Evolutionary conservation across 1,140 invertebrate genomes (phyloP), one percentile per base, ranked within the genome.

Genomic region (Drosophila micromelanica): DNA sequence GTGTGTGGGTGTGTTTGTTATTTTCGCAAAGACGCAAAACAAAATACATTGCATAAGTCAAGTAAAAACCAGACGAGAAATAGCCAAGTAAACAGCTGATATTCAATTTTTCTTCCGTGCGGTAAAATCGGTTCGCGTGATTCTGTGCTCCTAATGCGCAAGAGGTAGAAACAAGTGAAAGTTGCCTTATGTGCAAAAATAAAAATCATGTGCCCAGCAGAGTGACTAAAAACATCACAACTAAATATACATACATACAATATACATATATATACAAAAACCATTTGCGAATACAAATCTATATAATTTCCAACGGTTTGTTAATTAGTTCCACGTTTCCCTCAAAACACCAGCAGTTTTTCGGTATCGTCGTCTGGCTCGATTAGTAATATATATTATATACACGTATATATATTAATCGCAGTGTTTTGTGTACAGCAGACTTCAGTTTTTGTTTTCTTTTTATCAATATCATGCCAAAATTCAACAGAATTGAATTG

Each of bases 31-130:
- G 82, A 90, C 86, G 76, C 73, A 90, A 86, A 90, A 71, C 52
- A 80, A 68, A 81, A 80, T 67, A 62, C 76, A 87, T 89, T 89
- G 85, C 84, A 89, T 89, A 89, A 89, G 84, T 70, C 84, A 72
- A 84, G 63, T 68, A 73, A 78, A 78, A 72, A 78, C 63, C 57
- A 73, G 73, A 78, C 32, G 8, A 75, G 51, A 69, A 87, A 78
- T 20, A 60, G 17, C 27, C 51, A 56, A 69, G 65, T 70, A 56
- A 74, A 49, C 56, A 70, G 63, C 69, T 72, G 69, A 65, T 65
- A 48, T 60, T 12, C 9, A 20, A 7, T 20, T 45, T 45, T 32
- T 42, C 48, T 52, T 27, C 54, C 38, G 32, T 43, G 35, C 45
- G 32, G 32, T 38, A 20, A 11, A 37, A 13, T 38, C 17, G 38